Evolutionary conservation across 2,797 vertebrate genomes (phyloP).

Genomic region (Spizella passerina): DNA sequence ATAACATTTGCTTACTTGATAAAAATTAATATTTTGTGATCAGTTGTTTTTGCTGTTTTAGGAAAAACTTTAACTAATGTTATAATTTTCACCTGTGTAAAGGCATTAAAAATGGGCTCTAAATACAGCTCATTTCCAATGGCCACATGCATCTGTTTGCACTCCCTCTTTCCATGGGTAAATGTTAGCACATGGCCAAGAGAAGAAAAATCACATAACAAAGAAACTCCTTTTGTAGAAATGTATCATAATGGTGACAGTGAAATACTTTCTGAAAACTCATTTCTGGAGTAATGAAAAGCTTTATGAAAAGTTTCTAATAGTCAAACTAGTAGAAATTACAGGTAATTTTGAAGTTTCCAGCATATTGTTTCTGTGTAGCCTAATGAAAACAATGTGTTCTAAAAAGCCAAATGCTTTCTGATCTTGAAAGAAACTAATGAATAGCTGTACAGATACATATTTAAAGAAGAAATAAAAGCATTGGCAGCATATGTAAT

Average conservation of each 20-base stretch:
- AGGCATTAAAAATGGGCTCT: background rate
- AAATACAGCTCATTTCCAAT: background rate
- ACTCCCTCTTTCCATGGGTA: background rate
- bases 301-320: background rate
- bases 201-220: background rate
- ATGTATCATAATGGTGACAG: background rate
- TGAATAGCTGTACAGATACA: background rate
- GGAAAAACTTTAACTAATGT: background rate
- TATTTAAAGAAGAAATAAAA: background rate
- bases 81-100: background rate
- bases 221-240: background rate
- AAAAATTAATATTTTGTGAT: background rate
- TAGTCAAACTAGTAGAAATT: background rate
- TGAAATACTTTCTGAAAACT: background rate
- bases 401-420: conserved; percentile 21
- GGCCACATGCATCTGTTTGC: background rate
- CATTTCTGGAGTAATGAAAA: background rate
- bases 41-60: background rate
- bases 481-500: conserved; percentile 37
- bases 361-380: conserved; percentile 23
- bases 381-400: conserved; percentile 34
- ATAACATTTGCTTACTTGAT: background rate
- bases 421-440: conserved; percentile 43
- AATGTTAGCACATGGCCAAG: background rate
- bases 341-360: conserved; percentile 4